Conservation (phyloP, 2,888 invertebrate genomes). For the Keiferia lycopersicella region DNA sequence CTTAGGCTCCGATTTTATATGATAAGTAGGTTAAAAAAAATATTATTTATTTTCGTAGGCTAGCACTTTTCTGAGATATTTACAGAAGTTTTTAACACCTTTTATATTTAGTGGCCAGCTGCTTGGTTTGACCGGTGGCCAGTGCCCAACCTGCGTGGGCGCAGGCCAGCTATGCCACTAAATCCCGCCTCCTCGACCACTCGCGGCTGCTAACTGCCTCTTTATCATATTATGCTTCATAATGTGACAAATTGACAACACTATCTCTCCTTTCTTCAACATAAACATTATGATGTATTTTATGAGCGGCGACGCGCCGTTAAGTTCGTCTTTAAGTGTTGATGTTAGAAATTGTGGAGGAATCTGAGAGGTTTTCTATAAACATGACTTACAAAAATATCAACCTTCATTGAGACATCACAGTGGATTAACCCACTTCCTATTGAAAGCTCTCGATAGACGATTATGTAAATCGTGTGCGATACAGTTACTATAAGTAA, state of each 20-base stretch:
- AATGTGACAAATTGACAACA: constrained; percentile 25
- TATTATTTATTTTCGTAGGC: too few species aligned
- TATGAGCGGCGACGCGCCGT: constrained; percentile 16
- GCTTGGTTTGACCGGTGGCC: too few species aligned
- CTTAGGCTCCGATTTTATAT: too few species aligned
- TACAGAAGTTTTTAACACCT: too few species aligned
- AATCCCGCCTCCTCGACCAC: constrained; percentile 33
- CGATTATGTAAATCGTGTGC: not conserved
- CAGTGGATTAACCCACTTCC: not conserved
- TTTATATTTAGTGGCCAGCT: too few species aligned
- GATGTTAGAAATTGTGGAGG: not conserved
- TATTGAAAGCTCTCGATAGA: not conserved
- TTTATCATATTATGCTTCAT: constrained; percentile 22
- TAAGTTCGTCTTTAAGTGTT: not conserved
- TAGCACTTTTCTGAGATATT: too few species aligned
- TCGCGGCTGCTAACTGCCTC: constrained; percentile 30
- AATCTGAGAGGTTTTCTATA: not conserved
- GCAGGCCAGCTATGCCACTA: constrained; percentile 37
- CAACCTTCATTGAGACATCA: constrained; percentile 4
- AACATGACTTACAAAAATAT: not conserved
- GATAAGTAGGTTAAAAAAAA: too few species aligned
- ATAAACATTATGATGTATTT: constrained; percentile 21
- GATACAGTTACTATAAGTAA: too few species aligned
- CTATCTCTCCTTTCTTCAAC: constrained; percentile 6
- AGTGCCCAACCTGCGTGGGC: constrained; percentile 34